Evolutionary conservation across 2,113 vertebrate species (phyloP).

Genomic region (Calcarius ornatus): DNA sequence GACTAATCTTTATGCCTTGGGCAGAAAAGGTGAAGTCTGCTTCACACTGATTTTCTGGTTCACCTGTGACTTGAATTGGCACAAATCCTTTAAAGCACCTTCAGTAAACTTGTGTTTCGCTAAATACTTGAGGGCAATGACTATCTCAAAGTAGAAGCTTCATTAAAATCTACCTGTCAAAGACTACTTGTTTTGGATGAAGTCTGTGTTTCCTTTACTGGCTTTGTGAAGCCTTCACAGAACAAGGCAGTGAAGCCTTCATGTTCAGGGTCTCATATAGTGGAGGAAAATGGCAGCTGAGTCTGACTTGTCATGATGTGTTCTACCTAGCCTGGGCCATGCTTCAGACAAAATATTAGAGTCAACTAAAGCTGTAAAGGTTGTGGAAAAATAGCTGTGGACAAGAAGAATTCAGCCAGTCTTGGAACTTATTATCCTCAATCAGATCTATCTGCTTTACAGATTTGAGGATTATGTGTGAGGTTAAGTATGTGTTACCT

Average conservation of each 20-base stretch:
- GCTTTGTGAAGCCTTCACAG: background rate
- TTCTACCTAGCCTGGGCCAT: background rate
- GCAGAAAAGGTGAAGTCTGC: background rate
- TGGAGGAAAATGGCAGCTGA: background rate
- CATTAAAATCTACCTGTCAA: background rate
- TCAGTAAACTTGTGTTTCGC: background rate
- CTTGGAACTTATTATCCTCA: background rate
- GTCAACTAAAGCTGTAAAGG: background rate
- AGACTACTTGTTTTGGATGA: background rate
- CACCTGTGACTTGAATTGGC: background rate
- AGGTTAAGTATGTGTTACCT: background rate
- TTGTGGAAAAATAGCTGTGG: background rate
- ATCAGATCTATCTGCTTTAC: background rate
- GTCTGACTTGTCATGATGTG: background rate
- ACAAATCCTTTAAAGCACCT: background rate
- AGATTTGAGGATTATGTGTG: background rate
- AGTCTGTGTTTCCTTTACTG: background rate
- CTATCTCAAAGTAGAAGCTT: background rate
- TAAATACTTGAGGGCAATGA: background rate
- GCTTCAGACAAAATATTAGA: background rate
- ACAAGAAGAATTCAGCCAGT: background rate
- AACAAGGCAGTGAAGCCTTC: background rate
- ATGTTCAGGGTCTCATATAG: accelerated
- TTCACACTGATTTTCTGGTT: background rate
- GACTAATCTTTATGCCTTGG: background rate